Conservation (phyloP, 2,888 invertebrate species). For the Apotomis betuletana region DNA sequence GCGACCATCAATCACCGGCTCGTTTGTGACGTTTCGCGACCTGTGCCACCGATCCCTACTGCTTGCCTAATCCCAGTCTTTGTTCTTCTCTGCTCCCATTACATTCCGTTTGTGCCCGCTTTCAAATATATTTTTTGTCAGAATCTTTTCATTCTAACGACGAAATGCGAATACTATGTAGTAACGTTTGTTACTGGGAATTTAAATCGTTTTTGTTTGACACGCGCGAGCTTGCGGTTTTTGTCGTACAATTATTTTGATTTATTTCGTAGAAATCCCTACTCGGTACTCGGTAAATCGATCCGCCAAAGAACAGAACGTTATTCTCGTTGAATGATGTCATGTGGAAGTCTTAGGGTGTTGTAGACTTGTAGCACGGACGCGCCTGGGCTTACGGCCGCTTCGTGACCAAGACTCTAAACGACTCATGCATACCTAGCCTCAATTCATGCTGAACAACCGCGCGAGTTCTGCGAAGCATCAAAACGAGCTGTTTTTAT, state of each 20-base stretch:
- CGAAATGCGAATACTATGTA: too few species aligned
- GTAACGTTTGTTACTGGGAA: not conserved
- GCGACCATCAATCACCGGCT: slow-evolving; percentile 75
- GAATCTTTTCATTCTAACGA: not conserved
- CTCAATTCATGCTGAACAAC: slow-evolving; percentile 58
- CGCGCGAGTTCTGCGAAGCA: slow-evolving; percentile 54
- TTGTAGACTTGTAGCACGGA: slow-evolving; percentile 58
- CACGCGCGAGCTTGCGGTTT: not conserved
- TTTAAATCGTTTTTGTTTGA: not conserved
- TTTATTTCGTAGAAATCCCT: not conserved
- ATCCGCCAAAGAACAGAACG: slow-evolving; percentile 13
- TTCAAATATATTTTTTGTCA: not conserved
- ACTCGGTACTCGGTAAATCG: slow-evolving; percentile 5
- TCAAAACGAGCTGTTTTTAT: slow-evolving; percentile 52
- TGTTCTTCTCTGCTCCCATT: slow-evolving; percentile 34
- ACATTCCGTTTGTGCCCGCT: slow-evolving; percentile 1
- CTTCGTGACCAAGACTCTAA: slow-evolving; percentile 66
- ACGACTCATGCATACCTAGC: slow-evolving; percentile 64
- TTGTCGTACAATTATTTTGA: not conserved
- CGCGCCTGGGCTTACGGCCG: slow-evolving; percentile 62
- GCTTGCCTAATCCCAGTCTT: slow-evolving; percentile 48
- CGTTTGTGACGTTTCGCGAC: slow-evolving; percentile 74
- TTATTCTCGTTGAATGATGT: slow-evolving; percentile 62
- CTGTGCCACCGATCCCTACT: slow-evolving; percentile 53
- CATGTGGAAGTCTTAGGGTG: slow-evolving; percentile 54